A percentile compares a stretch with the other conserved stretches of the same genome.
Evolutionary conservation across 2,113 vertebrate genomes (phyloP).

Genomic region (Centropristis striata): DNA sequence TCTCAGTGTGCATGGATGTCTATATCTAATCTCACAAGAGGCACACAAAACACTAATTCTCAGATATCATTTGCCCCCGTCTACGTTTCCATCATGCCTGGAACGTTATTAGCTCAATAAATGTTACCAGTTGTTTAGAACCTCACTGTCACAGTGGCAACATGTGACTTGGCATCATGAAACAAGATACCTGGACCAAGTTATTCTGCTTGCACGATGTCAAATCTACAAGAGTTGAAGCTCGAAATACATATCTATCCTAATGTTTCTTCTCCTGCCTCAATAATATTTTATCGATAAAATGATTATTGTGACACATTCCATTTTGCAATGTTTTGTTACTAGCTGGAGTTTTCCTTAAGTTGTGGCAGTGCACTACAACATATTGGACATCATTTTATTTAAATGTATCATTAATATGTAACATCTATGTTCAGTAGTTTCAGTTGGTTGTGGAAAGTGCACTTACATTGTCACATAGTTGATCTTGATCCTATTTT

Average conservation of each 20-base stretch:
- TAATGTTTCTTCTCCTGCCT: neutral
- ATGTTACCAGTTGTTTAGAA: constrained; percentile 5
- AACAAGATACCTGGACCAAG: neutral
- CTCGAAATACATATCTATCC: neutral
- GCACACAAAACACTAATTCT: neutral
- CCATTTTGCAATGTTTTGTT: too few relatives aligned
- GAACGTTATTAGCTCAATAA: constrained; percentile 1
- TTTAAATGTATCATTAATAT: too few relatives aligned
- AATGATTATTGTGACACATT: too few relatives aligned
- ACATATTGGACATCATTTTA: too few relatives aligned
- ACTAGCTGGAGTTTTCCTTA: too few relatives aligned
- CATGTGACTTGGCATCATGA: neutral
- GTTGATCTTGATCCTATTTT: too few relatives aligned
- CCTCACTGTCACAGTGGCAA: neutral
- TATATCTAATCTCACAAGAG: neutral
- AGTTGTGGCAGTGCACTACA: too few relatives aligned
- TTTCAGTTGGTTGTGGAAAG: too few relatives aligned
- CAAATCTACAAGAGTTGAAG: constrained; percentile 8
- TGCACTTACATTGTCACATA: too few relatives aligned
- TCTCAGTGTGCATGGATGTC: neutral
- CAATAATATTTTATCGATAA: neutral
- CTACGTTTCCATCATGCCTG: neutral
- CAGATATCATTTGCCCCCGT: constrained; percentile 8
- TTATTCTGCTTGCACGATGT: neutral
- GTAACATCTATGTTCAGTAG: too few relatives aligned